These are phyloP conservation scores for Nothura maculosa DNA, from an alignment of 2,797 vertebrate genomes.

Conservation along the genomic window DNA sequence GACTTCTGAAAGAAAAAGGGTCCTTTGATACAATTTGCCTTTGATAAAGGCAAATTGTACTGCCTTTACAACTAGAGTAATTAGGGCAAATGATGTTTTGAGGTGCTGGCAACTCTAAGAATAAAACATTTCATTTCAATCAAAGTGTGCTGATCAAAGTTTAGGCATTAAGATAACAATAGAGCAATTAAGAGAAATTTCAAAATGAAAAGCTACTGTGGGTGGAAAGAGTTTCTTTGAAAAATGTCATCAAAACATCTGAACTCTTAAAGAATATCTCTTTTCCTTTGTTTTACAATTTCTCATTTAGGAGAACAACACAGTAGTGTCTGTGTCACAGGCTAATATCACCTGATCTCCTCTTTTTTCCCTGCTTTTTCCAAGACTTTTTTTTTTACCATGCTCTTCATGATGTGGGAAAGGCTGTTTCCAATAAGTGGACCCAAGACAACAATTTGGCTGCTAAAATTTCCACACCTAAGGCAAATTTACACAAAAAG, in stretches of 20 bases:
- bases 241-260: conserved; percentile 59
- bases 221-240: conserved; percentile 40
- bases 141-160: conserved; percentile 59
- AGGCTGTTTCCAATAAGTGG: not conserved
- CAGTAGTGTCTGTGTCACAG: not conserved
- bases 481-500: not conserved
- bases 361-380: not conserved
- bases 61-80: conserved; percentile 14
- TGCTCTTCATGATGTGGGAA: not conserved
- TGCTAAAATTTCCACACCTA: not conserved
- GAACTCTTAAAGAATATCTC: not conserved
- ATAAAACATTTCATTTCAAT: conserved; percentile 55
- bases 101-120: conserved; percentile 27
- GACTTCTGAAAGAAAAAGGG: not conserved
- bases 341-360: not conserved
- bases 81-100: conserved; percentile 37
- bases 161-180: conserved; percentile 60
- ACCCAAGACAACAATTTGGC: not conserved
- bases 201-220: conserved; percentile 47
- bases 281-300: conserved; percentile 30
- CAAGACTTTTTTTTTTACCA: not conserved
- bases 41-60: not conserved
- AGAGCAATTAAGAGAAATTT: conserved; percentile 67
- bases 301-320: conserved; percentile 39
- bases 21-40: not conserved